phyloP scores from a whole-genome alignment of 2,888 invertebrate genomes.

The Xestia ashworthii region DNA sequence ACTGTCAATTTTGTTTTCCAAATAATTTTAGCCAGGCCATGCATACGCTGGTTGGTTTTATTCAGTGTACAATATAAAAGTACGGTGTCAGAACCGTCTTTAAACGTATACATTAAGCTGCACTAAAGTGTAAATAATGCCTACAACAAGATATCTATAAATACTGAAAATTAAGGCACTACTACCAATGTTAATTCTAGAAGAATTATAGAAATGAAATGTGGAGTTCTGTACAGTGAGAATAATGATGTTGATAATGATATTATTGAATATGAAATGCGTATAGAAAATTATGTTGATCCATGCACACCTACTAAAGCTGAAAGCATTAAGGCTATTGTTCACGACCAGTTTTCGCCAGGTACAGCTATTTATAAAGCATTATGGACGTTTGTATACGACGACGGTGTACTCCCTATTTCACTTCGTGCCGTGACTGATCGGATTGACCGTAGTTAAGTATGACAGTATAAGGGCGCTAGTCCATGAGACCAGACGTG shows the following conservation, averaged over 20 bases:
- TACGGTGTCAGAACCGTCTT: not conserved
- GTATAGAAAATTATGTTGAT: conserved; percentile 42
- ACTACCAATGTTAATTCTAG: conserved; percentile 26
- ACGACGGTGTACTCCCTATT: not conserved
- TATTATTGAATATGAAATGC: conserved; percentile 37
- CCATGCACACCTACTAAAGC: conserved; percentile 61
- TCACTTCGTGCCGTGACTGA: not conserved
- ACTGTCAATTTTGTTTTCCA: no score
- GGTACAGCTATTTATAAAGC: not conserved
- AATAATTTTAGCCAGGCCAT: not conserved
- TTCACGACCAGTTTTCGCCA: not conserved
- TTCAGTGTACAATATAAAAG: not conserved
- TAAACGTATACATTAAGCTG: not conserved
- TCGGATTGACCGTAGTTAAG: not conserved
- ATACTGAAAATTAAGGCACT: conserved; percentile 27
- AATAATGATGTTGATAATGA: conserved; percentile 30
- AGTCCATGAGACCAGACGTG: not conserved
- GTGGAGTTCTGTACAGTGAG: conserved; percentile 52
- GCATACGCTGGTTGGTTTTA: not conserved
- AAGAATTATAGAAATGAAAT: conserved; percentile 34
- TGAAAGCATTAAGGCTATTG: conserved; percentile 27
- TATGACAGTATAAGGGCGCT: not conserved
- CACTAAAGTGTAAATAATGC: not conserved
- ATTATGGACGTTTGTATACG: not conserved
- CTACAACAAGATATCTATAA: not conserved